phyloP scores from a whole-genome alignment of 2,797 vertebrate species.

The Thamnophis elegans region DNA sequence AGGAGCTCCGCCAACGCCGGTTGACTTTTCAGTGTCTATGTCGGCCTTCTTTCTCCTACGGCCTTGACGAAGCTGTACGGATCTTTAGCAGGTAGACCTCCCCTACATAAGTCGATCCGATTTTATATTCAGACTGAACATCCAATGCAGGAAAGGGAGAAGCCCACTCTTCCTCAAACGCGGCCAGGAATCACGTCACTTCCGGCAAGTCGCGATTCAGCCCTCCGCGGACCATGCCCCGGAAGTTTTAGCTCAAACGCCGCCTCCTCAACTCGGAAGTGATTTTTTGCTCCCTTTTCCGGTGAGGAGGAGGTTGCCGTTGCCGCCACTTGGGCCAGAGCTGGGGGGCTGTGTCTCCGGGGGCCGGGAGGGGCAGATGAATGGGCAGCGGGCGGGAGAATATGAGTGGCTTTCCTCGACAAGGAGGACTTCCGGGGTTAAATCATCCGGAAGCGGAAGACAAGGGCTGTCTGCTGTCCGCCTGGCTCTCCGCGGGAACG shows the following conservation, averaged over 20 bases:
- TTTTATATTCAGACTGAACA: not conserved
- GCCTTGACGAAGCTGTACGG: not conserved
- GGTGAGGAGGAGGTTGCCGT: slow-evolving; percentile 57
- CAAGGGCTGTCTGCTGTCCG: slow-evolving; percentile 41
- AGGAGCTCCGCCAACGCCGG: not conserved
- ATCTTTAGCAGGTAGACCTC: not conserved
- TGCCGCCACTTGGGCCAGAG: slow-evolving; percentile 44
- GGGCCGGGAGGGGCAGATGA: slow-evolving; percentile 40
- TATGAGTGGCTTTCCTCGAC: slow-evolving; percentile 26
- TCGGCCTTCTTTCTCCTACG: not conserved
- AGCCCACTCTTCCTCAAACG: not conserved
- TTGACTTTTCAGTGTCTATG: not conserved
- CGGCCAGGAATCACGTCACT: not conserved
- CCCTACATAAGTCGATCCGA: not conserved
- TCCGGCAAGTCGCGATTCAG: not conserved
- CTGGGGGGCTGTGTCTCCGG: slow-evolving; percentile 53
- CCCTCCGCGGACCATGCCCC: not conserved
- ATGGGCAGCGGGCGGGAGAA: slow-evolving; percentile 43
- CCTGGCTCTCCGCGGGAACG: slow-evolving; percentile 13
- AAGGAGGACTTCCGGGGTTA: slow-evolving; percentile 38
- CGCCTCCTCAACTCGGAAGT: slow-evolving; percentile 57
- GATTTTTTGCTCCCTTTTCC: slow-evolving; percentile 46
- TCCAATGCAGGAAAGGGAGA: not conserved
- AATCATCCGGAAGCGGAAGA: slow-evolving; percentile 75
- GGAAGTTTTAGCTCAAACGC: slow-evolving; percentile 37